These are phyloP conservation scores for Hydrochoerus hydrochaeris DNA, from an alignment of 2,113 vertebrate genomes.

Conservation along the genomic window DNA sequence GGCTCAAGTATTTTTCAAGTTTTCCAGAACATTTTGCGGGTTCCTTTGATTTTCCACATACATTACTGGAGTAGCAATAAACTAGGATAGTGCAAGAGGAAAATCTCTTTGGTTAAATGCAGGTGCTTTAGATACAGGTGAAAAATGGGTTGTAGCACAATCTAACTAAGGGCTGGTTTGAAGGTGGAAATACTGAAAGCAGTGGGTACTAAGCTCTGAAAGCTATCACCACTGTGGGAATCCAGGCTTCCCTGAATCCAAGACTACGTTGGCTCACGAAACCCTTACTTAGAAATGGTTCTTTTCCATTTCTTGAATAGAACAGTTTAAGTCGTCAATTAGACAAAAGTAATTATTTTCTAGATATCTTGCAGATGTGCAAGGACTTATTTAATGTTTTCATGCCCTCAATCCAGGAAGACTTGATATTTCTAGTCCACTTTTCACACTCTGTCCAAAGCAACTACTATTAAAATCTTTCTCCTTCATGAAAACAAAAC, in stretches of 20 bases:
- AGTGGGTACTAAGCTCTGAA: neutral
- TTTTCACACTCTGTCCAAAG: neutral
- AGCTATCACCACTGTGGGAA: neutral
- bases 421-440: neutral
- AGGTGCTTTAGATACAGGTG: neutral
- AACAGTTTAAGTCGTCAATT: neutral
- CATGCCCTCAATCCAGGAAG: neutral
- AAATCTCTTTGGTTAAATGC: neutral
- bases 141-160: neutral
- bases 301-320: neutral
- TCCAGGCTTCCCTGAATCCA: neutral
- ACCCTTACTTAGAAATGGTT: neutral
- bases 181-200: neutral
- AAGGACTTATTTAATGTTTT: neutral
- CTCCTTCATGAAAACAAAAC: neutral
- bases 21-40: slow-evolving; percentile 37
- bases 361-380: neutral
- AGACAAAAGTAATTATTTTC: neutral
- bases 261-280: neutral
- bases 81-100: neutral
- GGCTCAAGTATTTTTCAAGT: slow-evolving; percentile 59
- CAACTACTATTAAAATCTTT: neutral
- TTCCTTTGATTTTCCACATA: neutral
- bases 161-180: neutral
- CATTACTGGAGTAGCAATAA: slow-evolving; percentile 26